A percentile compares a stretch with the other conserved stretches of the same genome.
Evolutionary conservation across 2,797 vertebrate species (phyloP).

Genomic region (Phoeniculus purpureus): DNA sequence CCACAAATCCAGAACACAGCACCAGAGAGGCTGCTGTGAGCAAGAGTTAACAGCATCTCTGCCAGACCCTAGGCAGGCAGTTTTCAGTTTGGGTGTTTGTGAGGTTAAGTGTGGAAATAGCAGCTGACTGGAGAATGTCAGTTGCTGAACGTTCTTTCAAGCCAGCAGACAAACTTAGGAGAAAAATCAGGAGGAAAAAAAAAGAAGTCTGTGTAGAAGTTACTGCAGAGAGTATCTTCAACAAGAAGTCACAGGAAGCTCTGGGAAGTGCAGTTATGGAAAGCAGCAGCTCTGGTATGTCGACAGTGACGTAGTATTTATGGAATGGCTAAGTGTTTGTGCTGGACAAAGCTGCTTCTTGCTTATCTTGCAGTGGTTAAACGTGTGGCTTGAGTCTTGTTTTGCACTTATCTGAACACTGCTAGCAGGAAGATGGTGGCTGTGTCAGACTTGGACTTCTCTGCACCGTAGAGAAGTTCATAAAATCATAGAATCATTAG

Average conservation of each 20-base stretch:
- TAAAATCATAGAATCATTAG: too few species aligned
- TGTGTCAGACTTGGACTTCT: neutral
- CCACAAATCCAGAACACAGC: neutral
- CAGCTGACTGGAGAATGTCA: neutral
- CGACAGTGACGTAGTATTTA: neutral
- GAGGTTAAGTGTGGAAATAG: neutral
- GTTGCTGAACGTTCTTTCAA: neutral
- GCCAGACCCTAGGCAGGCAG: neutral
- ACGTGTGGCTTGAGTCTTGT: neutral
- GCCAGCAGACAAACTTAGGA: neutral
- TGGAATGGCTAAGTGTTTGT: neutral
- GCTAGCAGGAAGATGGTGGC: rapidly evolving
- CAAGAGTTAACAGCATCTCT: neutral
- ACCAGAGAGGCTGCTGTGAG: neutral
- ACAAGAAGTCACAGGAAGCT: neutral
- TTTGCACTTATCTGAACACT: neutral
- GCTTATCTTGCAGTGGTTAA: slow-evolving; percentile 31
- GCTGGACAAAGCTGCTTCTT: neutral
- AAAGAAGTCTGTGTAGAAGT: neutral
- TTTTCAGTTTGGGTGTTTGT: neutral
- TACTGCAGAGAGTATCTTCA: neutral
- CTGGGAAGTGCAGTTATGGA: slow-evolving; percentile 7
- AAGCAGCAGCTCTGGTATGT: neutral
- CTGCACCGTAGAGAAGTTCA: rapidly evolving
- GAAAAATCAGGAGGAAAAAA: neutral